A percentile compares a stretch with the other conserved stretches of the same genome.
These are phyloP conservation scores for Oxyruncus cristatus DNA, from an alignment of 2,113 vertebrate genomes.

Conservation along the genomic window DNA sequence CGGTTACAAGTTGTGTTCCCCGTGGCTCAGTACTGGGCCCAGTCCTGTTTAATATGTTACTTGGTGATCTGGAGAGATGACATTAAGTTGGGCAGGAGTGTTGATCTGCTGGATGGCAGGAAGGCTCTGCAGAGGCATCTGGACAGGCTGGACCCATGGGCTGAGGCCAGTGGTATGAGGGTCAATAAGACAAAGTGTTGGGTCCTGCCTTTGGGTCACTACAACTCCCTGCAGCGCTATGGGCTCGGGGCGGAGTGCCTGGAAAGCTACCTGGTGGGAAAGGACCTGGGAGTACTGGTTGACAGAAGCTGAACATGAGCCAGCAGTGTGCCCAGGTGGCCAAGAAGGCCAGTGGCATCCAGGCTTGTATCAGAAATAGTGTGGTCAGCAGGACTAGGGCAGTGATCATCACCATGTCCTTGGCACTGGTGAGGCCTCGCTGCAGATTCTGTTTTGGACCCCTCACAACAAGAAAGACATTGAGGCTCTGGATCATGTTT, in stretches of 20 bases:
- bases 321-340: neutral
- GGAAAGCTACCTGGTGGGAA: neutral
- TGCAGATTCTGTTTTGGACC: neutral
- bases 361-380: fast-evolving
- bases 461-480: neutral
- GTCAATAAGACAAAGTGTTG: fast-evolving
- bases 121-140: neutral
- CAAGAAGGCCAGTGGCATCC: neutral
- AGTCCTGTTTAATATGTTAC: neutral
- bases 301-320: neutral
- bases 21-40: neutral
- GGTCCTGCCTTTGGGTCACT: neutral
- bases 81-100: fast-evolving
- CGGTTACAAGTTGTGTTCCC: fast-evolving
- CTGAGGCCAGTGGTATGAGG: fast-evolving
- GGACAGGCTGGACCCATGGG: fast-evolving
- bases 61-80: neutral
- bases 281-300: fast-evolving
- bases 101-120: neutral
- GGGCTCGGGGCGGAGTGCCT: neutral
- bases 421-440: fast-evolving
- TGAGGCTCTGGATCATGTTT: fast-evolving
- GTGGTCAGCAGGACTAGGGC: neutral
- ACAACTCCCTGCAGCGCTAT: neutral
- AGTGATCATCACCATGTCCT: neutral